Evolutionary conservation across 2,888 invertebrate species (phyloP).

Genomic region (Spodoptera littoralis): DNA sequence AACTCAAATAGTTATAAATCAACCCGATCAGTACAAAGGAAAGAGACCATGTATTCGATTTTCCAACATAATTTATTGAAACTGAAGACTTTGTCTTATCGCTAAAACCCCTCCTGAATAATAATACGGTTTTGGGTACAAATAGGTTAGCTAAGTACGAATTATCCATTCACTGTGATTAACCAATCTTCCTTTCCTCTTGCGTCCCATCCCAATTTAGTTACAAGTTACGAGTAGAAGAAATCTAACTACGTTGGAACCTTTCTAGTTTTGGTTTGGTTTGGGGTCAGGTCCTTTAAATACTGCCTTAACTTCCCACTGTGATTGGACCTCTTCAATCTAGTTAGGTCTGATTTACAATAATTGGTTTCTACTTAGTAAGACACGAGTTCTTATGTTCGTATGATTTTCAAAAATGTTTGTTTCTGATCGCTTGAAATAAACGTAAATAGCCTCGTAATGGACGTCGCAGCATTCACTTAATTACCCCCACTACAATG

Average conservation of each 20-base stretch:
- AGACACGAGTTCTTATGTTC: no score
- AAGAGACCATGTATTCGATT: constrained; percentile 38
- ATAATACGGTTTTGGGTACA: constrained; percentile 9
- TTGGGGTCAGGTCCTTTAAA: no score
- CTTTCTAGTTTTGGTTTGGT: no score
- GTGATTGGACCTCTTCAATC: no score
- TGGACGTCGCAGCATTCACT: neutral
- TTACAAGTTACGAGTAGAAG: no score
- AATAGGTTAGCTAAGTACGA: neutral
- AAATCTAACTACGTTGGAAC: no score
- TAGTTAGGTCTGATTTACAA: no score
- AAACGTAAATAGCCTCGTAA: neutral
- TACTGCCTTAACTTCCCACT: no score
- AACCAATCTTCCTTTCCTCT: neutral
- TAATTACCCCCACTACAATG: neutral
- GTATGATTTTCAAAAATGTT: no score
- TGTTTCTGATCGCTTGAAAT: no score
- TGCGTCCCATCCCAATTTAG: neutral
- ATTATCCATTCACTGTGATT: constrained; percentile 7
- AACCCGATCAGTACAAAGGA: constrained; percentile 40
- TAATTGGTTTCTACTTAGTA: no score
- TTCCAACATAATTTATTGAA: constrained; percentile 28
- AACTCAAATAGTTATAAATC: constrained; percentile 29
- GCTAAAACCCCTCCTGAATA: constrained; percentile 16
- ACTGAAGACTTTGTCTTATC: constrained; percentile 22